These are phyloP conservation scores for Silvanus unidentatus DNA, from an alignment of 2,888 invertebrate genomes.

Conservation along the genomic window DNA sequence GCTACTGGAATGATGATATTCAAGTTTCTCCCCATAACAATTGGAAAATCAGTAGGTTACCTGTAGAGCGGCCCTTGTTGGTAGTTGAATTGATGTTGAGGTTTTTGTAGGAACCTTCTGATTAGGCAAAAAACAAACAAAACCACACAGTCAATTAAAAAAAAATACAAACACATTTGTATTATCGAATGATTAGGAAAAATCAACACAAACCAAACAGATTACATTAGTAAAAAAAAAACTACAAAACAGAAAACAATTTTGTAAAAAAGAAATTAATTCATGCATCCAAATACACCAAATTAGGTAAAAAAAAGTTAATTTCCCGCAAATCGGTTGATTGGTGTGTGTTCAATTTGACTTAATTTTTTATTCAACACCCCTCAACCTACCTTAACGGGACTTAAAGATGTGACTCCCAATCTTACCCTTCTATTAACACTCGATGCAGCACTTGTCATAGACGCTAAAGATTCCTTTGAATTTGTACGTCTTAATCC, in stretches of 20 bases:
- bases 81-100: conserved; percentile 51
- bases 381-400: conserved; percentile 56
- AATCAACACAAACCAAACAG: conserved; percentile 30
- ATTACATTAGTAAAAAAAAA: conserved; percentile 3
- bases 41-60: conserved; percentile 49
- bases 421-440: conserved; percentile 70
- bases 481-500: conserved; percentile 72
- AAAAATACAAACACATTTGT: conserved; percentile 7
- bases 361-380: conserved; percentile 18
- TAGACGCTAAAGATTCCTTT: conserved; percentile 73
- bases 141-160: conserved; percentile 16
- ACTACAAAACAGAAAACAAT: conserved; percentile 9
- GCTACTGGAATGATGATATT: conserved; percentile 40
- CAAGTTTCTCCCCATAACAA: no score
- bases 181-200: conserved; percentile 8
- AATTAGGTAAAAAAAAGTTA: neutral
- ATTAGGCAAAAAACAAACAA: conserved; percentile 26
- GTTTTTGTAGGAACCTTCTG: conserved; percentile 52
- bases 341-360: conserved; percentile 26
- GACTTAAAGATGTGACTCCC: conserved; percentile 62
- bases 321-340: conserved; percentile 24
- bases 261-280: conserved; percentile 2
- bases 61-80: conserved; percentile 60
- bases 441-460: conserved; percentile 47
- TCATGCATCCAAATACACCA: conserved; percentile 5